These are phyloP conservation scores for Oreamnos americanus DNA, from an alignment of 2,113 vertebrate genomes.

Conservation along the genomic window DNA sequence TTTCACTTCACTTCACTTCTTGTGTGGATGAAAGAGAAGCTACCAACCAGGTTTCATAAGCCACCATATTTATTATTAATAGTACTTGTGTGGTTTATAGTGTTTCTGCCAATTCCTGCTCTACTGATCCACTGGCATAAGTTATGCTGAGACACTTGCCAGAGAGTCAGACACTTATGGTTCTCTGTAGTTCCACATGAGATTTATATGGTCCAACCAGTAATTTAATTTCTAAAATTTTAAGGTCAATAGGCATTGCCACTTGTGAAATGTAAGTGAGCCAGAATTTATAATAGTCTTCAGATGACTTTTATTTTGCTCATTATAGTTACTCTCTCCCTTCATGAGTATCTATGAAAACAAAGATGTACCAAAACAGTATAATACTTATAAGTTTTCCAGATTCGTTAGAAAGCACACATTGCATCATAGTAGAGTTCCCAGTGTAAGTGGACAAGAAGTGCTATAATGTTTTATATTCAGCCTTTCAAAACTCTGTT, in stretches of 20 bases:
- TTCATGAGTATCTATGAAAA: constrained; percentile 18
- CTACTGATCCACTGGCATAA: background rate
- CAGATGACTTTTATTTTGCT: constrained; percentile 4
- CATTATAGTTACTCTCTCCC: background rate
- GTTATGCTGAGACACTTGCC: background rate
- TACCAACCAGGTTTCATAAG: background rate
- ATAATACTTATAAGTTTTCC: background rate
- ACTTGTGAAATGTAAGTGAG: constrained; percentile 31
- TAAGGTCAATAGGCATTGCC: constrained; percentile 14
- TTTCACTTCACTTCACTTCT: background rate
- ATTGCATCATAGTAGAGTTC: background rate
- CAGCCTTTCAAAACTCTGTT: constrained; percentile 57
- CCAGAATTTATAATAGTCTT: constrained; percentile 17
- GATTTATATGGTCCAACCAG: background rate
- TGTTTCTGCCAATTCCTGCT: background rate
- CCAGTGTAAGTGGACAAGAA: constrained; percentile 55
- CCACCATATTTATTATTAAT: background rate
- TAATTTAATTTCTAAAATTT: constrained; percentile 57
- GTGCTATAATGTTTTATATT: constrained; percentile 31
- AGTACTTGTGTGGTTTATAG: background rate
- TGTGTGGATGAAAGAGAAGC: background rate
- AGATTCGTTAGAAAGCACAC: background rate
- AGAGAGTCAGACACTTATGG: background rate
- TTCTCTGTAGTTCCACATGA: constrained; percentile 20
- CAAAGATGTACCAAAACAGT: background rate